A percentile compares a stretch with the other conserved stretches of the same genome.
These are phyloP conservation scores for Pangasius sanitwongsei DNA, from an alignment of 2,797 vertebrate species.

Conservation along the genomic window DNA sequence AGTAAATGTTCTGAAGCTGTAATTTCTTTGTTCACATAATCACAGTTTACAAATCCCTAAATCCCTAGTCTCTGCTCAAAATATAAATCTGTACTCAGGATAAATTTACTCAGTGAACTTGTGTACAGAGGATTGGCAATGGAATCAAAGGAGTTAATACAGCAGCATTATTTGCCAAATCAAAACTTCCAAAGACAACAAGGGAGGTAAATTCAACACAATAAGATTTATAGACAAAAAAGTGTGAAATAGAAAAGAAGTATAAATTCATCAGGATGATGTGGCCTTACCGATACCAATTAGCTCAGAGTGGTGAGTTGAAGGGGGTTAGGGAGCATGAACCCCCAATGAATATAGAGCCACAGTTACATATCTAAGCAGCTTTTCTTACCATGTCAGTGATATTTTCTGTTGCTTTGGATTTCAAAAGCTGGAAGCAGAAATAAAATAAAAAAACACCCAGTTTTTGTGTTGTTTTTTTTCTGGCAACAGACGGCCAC, in stretches of 20 bases:
- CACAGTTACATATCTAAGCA: neutral
- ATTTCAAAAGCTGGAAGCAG: neutral
- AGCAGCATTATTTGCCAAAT: neutral
- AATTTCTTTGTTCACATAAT: slow-evolving; percentile 2
- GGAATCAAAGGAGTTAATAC: neutral
- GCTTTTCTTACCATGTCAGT: neutral
- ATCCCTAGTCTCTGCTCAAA: neutral
- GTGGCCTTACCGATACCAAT: neutral
- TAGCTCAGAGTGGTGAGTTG: neutral
- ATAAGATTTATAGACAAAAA: neutral
- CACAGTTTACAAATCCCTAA: neutral
- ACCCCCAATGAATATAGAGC: neutral
- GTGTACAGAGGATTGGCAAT: neutral
- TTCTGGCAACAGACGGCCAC: neutral
- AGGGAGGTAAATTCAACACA: neutral
- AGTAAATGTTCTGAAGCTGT: neutral
- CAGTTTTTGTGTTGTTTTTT: neutral
- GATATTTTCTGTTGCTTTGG: neutral
- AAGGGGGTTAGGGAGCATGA: neutral
- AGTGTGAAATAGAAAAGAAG: neutral
- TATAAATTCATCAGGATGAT: neutral
- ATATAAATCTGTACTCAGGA: neutral
- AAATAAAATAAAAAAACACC: neutral
- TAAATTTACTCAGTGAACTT: neutral
- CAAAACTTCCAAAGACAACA: neutral